A percentile compares a stretch with the other conserved stretches of the same genome.
phyloP scores from a whole-genome alignment of 2,113 vertebrate genomes.

The Pangasianodon hypophthalmus region DNA sequence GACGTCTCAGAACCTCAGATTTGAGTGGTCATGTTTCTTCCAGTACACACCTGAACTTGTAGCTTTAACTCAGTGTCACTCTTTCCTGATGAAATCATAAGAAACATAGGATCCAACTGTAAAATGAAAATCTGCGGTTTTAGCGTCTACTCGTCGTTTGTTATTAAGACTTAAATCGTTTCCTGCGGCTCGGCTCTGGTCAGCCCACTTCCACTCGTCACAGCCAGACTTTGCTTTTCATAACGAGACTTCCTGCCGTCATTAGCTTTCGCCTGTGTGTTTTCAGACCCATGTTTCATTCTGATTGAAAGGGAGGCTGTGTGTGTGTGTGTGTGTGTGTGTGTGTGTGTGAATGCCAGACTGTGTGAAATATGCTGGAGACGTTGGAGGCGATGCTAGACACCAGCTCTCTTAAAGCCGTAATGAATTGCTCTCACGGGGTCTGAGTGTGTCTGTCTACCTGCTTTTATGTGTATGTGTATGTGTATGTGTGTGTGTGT shows the following conservation, averaged over 20 bases:
- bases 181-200: conserved; percentile 14
- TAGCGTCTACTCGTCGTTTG: not conserved
- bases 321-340: conserved; percentile 12
- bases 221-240: conserved; percentile 25
- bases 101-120: not conserved
- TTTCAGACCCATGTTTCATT: conserved; percentile 36
- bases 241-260: conserved; percentile 42
- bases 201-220: not conserved
- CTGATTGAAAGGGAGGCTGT: not conserved
- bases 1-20: not conserved
- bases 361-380: conserved; percentile 40
- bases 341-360: conserved; percentile 22
- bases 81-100: not conserved
- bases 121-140: conserved; percentile 4
- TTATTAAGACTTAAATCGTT: conserved; percentile 3
- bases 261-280: conserved; percentile 24
- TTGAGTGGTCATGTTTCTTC: not conserved
- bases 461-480: conserved; percentile 10
- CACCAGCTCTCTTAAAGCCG: conserved; percentile 43
- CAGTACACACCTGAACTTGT: not conserved
- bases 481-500: conserved; percentile 20
- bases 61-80: conserved; percentile 5
- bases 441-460: conserved; percentile 37
- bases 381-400: conserved; percentile 37
- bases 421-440: conserved; percentile 52